phyloP scores from a whole-genome alignment of 2,113 vertebrate genomes.

The Shinisaurus crocodilurus region DNA sequence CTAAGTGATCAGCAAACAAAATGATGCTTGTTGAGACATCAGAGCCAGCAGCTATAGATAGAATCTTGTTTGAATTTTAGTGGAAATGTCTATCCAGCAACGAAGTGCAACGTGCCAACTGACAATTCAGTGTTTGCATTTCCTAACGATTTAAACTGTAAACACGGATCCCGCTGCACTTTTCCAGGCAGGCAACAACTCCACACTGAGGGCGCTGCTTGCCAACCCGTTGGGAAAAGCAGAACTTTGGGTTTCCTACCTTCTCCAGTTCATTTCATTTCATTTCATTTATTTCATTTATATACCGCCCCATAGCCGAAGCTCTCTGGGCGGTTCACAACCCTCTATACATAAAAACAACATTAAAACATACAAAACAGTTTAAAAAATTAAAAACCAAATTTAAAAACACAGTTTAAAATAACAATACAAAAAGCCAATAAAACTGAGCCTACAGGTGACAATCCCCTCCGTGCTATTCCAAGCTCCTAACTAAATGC shows the following conservation, averaged over 20 bases:
- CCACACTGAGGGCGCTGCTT: conserved; percentile 5
- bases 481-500: too few species aligned
- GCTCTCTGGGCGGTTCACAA: too few species aligned
- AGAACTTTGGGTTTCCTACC: neutral
- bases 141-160: neutral
- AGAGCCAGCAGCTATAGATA: neutral
- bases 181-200: neutral
- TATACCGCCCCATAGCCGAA: too few species aligned
- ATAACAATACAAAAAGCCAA: too few species aligned
- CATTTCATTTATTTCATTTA: too few species aligned
- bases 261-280: too few species aligned
- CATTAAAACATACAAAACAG: too few species aligned
- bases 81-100: neutral
- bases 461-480: too few species aligned
- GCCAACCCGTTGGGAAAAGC: conserved; percentile 31
- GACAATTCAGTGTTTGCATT: conserved; percentile 44
- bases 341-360: too few species aligned
- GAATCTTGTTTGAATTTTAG: neutral
- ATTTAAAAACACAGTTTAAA: too few species aligned
- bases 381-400: too few species aligned
- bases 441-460: too few species aligned
- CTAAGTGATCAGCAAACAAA: neutral
- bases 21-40: neutral
- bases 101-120: neutral
- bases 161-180: neutral